Evolutionary conservation across 2,113 vertebrate genomes (phyloP).

Genomic region (Sander vitreus): DNA sequence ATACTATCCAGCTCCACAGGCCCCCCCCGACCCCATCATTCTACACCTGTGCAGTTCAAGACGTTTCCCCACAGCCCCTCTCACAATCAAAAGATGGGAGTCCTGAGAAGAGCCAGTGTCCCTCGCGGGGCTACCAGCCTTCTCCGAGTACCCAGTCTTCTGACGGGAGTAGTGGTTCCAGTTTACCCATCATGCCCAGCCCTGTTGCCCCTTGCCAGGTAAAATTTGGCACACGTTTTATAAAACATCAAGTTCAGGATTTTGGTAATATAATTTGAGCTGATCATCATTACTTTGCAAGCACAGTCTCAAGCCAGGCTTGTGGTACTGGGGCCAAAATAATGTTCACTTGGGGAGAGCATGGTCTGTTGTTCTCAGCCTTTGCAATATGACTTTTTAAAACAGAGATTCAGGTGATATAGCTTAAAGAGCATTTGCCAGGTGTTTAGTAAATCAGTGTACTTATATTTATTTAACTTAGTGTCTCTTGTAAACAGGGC

Average conservation of each 20-base stretch:
- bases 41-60: background rate
- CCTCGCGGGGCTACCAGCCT: background rate
- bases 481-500: background rate
- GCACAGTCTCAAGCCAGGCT: background rate
- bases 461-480: background rate
- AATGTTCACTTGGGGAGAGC: background rate
- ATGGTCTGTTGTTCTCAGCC: background rate
- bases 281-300: background rate
- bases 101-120: conserved; percentile 12
- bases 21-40: background rate
- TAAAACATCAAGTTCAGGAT: background rate
- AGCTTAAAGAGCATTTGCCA: background rate
- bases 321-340: background rate
- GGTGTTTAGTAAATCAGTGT: background rate
- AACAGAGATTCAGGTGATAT: background rate
- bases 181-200: conserved; percentile 12
- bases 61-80: background rate
- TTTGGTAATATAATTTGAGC: background rate
- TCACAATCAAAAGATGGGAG: background rate
- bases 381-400: background rate
- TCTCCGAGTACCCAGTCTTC: background rate
- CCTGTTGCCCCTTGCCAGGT: conserved; percentile 35
- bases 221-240: background rate
- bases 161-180: background rate
- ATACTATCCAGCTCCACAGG: conserved; percentile 20